A percentile compares a stretch with the other conserved stretches of the same genome.
Evolutionary conservation across 2,888 invertebrate species (phyloP).

Genomic region (Dicranocentrus wangi): DNA sequence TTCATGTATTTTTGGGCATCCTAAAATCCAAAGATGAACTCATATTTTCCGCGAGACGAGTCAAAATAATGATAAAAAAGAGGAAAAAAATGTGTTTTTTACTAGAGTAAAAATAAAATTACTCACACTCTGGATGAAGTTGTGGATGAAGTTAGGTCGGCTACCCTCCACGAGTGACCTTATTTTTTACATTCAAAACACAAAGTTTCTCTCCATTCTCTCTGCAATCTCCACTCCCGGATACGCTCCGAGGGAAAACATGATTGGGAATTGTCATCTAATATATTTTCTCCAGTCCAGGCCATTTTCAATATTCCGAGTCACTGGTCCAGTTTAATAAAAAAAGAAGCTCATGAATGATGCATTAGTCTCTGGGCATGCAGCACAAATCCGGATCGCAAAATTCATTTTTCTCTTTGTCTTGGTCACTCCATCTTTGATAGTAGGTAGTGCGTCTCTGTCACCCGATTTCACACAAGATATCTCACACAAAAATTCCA

Average conservation of each 20-base stretch:
- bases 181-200: slow-evolving; percentile 18
- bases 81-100: not conserved
- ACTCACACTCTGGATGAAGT: not conserved
- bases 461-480: slow-evolving; percentile 58
- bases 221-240: slow-evolving; percentile 20
- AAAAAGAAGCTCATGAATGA: slow-evolving; percentile 64
- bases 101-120: not conserved
- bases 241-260: slow-evolving; percentile 32
- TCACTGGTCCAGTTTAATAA: slow-evolving; percentile 39
- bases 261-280: slow-evolving; percentile 40
- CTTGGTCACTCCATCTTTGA: slow-evolving; percentile 51
- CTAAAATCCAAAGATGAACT: slow-evolving; percentile 31
- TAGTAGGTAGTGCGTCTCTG: too few species aligned
- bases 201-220: slow-evolving; percentile 8
- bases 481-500: too few species aligned
- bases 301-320: slow-evolving; percentile 33
- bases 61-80: slow-evolving; percentile 16
- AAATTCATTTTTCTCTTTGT: too few species aligned
- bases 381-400: too few species aligned
- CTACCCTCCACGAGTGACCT: too few species aligned
- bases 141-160: not conserved
- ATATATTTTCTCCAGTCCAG: not conserved
- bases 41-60: slow-evolving; percentile 38
- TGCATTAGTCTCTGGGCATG: slow-evolving; percentile 49
- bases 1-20: slow-evolving; percentile 15